Conservation (phyloP, 2,888 invertebrate genomes). For the Thymelicus sylvestris region DNA sequence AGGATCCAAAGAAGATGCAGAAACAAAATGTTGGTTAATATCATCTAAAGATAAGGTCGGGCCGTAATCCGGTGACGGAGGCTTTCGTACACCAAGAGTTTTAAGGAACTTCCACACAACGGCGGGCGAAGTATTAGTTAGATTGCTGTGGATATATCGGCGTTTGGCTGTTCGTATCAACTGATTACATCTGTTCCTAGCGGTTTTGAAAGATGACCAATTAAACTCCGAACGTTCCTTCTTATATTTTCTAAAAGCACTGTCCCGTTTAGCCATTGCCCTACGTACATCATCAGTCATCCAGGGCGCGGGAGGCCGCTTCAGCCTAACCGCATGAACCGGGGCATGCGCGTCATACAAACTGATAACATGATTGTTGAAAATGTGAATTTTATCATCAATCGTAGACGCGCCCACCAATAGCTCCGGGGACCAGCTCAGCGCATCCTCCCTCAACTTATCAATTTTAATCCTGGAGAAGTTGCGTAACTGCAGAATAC, state of each 20-base stretch:
- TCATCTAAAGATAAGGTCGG: no score
- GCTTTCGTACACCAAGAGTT: no score
- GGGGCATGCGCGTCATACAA: slow-evolving; percentile 17
- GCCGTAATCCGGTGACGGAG: no score
- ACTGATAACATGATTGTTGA: neutral
- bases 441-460: neutral
- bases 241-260: neutral
- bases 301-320: slow-evolving; percentile 8
- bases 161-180: no score
- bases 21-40: no score
- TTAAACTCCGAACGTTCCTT: no score
- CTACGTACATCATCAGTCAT: neutral
- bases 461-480: neutral
- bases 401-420: neutral
- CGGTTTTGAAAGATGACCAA: neutral
- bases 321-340: neutral
- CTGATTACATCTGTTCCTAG: no score
- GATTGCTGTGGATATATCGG: no score
- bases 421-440: neutral
- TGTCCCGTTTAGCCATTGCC: neutral
- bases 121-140: no score
- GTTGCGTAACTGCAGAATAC: neutral
- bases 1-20: no score
- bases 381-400: slow-evolving; percentile 15
- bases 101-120: no score